phyloP scores from a whole-genome alignment of 2,888 invertebrate genomes.

The Dysmachus trigonus region DNA sequence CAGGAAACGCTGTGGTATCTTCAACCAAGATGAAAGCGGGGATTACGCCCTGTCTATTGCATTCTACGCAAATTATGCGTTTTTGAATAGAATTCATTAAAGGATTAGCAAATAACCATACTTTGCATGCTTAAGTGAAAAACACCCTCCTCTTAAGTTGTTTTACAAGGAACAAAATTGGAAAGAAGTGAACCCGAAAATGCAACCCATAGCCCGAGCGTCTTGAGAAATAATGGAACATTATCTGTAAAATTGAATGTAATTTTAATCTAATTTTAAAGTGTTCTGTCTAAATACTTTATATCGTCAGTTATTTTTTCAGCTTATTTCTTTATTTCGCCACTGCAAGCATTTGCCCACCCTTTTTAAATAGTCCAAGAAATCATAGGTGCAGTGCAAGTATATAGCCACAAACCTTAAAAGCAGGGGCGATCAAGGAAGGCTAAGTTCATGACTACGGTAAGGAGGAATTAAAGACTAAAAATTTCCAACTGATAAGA shows the following conservation, averaged over 20 bases:
- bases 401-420: not conserved
- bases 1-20: not conserved
- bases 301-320: not conserved
- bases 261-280: not conserved
- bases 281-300: not conserved
- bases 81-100: not conserved
- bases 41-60: constrained; percentile 2
- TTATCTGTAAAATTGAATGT: not conserved
- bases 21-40: not conserved
- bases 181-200: not conserved
- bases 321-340: not conserved
- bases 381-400: not conserved
- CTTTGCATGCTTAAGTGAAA: not conserved
- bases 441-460: not conserved
- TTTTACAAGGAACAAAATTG: not conserved
- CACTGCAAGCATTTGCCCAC: not conserved
- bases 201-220: not conserved
- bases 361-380: not conserved
- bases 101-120: not conserved
- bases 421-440: not conserved
- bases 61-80: not conserved
- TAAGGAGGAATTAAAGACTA: constrained; percentile 26
- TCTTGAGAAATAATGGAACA: not conserved
- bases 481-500: constrained; percentile 35
- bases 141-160: not conserved